phyloP scores from a whole-genome alignment of 2,113 vertebrate genomes.

The Tauraco erythrolophus region DNA sequence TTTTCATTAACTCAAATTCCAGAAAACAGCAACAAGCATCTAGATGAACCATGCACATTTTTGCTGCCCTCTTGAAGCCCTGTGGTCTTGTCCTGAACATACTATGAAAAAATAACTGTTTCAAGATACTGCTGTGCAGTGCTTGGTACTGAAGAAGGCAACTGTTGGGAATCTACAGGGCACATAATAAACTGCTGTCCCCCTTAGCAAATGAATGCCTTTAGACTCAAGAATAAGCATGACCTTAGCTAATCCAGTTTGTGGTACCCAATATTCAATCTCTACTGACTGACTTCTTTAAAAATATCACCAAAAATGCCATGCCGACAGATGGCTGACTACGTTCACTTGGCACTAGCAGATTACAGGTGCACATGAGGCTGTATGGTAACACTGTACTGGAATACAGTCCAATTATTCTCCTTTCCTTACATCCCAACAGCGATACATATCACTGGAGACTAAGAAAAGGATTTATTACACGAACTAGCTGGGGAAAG shows the following conservation, averaged over 20 bases:
- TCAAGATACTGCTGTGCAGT: background rate
- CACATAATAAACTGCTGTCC: background rate
- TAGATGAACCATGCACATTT: background rate
- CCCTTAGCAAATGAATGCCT: background rate
- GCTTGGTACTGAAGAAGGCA: background rate
- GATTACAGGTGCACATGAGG: background rate
- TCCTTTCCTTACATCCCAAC: background rate
- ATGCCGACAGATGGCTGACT: background rate
- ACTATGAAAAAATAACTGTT: constrained; percentile 13
- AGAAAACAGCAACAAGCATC: background rate
- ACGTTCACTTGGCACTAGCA: rapidly evolving
- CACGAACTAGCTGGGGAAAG: background rate
- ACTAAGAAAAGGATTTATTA: background rate
- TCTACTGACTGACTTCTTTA: background rate
- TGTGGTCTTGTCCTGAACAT: background rate
- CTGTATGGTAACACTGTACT: background rate
- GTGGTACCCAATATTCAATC: background rate
- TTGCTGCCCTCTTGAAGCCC: background rate
- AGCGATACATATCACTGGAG: background rate
- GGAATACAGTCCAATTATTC: background rate
- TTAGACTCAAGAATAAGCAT: background rate
- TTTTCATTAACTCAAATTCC: constrained; percentile 13
- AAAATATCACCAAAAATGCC: background rate
- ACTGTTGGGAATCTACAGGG: background rate
- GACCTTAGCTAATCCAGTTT: background rate